Base-by-base conservation (phyloP, 2,113 vertebrate species). In the Eubucco bourcierii region DNA sequence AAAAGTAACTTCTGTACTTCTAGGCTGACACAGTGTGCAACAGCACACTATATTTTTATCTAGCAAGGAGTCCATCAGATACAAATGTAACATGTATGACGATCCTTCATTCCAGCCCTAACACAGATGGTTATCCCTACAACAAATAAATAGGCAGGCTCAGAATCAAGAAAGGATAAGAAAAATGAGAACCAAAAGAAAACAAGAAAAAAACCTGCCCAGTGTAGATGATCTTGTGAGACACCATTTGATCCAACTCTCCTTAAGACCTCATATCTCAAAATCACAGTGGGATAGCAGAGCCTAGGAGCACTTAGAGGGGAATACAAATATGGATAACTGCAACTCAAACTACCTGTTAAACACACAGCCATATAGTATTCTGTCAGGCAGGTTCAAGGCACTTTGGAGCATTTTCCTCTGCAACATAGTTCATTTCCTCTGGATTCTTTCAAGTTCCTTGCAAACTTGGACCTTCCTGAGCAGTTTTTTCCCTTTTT, bases 61-160 rank as follows among this genome's bases (percentile, higher is more conserved):
- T 94, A 72, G 59, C 59, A 76, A 73, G 3, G 25, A 95, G 83
- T 92, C 95, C 81, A 86, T 97, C 95, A 96, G 95, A 92, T 93
- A 97, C 64, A 90, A 96, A 94, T 56, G 86, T 93, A 95, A 91
- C 93, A 75, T 93, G 90, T 93, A 74, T 53, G 4, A 92, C 21
- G 73, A 92, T 97, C 83, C 79, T 94, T 97, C 97, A 95, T 96
- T 93, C 94, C 67, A 90, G 80, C 79, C 92, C 87, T 79, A 95
- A 88, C 95, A 94, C 87, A 96, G 97, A 96, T 96, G 92, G 95
- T 97, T 97, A 97, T 97, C 96, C 95, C 72, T 82, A 76, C 89
- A 97, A 97, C 87, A 97, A 97, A 97, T 96, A 97, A 95, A 95
- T 95, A 94, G 90, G 52, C 66, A 89, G 71, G 90, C 86, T 91